Evolutionary conservation across 2,113 vertebrate genomes (phyloP).

Genomic region (Raja brachyura): DNA sequence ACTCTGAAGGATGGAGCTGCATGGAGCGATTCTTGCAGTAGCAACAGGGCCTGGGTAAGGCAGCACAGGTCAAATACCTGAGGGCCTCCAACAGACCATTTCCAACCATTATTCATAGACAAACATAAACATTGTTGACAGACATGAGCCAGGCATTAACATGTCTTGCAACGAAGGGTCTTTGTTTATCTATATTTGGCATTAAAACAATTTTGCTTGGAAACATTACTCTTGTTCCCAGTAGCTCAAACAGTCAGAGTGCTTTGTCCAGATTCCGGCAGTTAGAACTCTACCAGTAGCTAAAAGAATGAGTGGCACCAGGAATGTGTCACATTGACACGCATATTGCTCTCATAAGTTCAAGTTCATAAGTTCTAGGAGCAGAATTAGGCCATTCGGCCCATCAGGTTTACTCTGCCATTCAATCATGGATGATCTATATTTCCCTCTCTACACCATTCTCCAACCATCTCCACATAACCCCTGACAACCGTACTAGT

Average conservation of each 20-base stretch:
- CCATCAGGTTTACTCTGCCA: too few relatives aligned
- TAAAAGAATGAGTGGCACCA: neutral
- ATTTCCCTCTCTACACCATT: too few relatives aligned
- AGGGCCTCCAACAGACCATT: neutral
- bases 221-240: neutral
- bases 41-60: neutral
- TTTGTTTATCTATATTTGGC: constrained; percentile 6
- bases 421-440: too few relatives aligned
- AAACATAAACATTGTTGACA: neutral
- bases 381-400: too few relatives aligned
- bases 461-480: too few relatives aligned
- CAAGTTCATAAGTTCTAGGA: too few relatives aligned
- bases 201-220: neutral
- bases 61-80: neutral
- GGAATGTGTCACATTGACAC: too few relatives aligned
- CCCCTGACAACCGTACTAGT: too few relatives aligned
- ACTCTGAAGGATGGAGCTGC: neutral
- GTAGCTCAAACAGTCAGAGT: neutral
- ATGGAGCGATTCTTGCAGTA: neutral
- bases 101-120: neutral
- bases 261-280: neutral
- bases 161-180: neutral
- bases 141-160: neutral
- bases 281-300: neutral
- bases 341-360: neutral